Conservation (phyloP, 1,140 invertebrate species). For the Zaprionus nigranus region DNA sequence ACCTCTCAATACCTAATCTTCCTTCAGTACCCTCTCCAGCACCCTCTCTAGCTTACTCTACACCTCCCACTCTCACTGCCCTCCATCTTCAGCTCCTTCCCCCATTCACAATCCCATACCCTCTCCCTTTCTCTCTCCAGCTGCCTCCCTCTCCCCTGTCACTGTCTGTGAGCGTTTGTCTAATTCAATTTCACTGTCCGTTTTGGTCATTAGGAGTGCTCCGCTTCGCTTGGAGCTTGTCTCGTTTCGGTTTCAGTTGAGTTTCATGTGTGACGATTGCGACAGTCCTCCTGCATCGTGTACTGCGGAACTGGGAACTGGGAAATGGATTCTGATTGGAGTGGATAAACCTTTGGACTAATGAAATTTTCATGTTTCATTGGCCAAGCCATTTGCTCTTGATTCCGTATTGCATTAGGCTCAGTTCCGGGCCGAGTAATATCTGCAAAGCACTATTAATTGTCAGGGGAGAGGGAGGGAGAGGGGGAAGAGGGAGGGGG, state of each 20-base stretch:
- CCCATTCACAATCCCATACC: too few relatives aligned
- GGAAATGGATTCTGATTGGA: not conserved
- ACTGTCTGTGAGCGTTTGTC: constrained; percentile 45
- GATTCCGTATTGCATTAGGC: constrained; percentile 42
- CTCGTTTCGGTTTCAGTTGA: not conserved
- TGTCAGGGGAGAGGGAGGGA: constrained; percentile 33
- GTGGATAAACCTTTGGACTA: constrained; percentile 42
- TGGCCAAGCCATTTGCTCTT: constrained; percentile 56
- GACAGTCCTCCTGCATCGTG: constrained; percentile 12
- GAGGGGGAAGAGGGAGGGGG: not conserved
- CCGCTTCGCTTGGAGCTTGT: not conserved
- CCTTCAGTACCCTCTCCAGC: not conserved
- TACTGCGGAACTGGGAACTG: too few relatives aligned
- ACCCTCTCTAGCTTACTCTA: too few relatives aligned
- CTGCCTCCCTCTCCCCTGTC: not conserved
- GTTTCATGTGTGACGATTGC: constrained; percentile 57
- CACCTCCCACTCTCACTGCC: not conserved
- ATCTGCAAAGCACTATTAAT: constrained; percentile 55
- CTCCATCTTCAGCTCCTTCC: not conserved
- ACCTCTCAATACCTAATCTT: too few relatives aligned
- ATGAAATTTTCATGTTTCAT: constrained; percentile 81
- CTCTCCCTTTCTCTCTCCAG: not conserved
- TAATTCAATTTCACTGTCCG: constrained; percentile 79
- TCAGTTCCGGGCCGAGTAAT: constrained; percentile 29
- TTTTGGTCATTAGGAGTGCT: constrained; percentile 55